These are phyloP conservation scores for Petrolisthes manimaculis DNA, from an alignment of 2,888 invertebrate genomes.

Conservation along the genomic window DNA sequence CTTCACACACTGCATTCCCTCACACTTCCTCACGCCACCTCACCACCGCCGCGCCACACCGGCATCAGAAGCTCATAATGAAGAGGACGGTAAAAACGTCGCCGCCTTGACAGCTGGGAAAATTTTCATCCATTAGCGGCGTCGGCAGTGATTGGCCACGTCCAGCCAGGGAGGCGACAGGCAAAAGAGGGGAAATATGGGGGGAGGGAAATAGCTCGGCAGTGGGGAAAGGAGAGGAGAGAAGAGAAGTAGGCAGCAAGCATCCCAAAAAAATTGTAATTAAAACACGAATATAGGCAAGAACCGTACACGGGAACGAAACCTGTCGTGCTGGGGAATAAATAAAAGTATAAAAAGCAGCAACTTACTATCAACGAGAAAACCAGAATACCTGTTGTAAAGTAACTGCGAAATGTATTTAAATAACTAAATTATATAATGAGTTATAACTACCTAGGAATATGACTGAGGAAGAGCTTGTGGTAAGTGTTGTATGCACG, in stretches of 20 bases:
- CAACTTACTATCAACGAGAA: too few species aligned
- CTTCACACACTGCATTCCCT: background rate
- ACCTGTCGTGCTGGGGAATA: too few species aligned
- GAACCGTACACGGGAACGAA: too few species aligned
- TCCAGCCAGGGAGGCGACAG: slow-evolving; percentile 15
- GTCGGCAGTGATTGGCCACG: slow-evolving; percentile 19
- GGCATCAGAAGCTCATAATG: slow-evolving; percentile 24
- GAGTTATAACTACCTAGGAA: too few species aligned
- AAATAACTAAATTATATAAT: too few species aligned
- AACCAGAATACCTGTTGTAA: too few species aligned
- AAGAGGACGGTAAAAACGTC: slow-evolving; percentile 25
- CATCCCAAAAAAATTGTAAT: background rate
- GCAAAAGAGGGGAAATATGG: background rate
- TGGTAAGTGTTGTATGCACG: too few species aligned
- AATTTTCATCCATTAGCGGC: slow-evolving; percentile 27
- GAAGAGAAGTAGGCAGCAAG: background rate
- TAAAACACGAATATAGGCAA: background rate
- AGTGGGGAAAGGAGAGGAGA: background rate
- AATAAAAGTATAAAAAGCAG: too few species aligned
- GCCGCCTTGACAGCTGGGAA: slow-evolving; percentile 31
- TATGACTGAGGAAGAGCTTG: too few species aligned
- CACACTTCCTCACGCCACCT: background rate
- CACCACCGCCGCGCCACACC: slow-evolving; percentile 15
- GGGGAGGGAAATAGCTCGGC: background rate
- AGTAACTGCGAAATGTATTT: too few species aligned